Conservation (phyloP, 2,888 invertebrate genomes). For the Dasypolia templi region DNA sequence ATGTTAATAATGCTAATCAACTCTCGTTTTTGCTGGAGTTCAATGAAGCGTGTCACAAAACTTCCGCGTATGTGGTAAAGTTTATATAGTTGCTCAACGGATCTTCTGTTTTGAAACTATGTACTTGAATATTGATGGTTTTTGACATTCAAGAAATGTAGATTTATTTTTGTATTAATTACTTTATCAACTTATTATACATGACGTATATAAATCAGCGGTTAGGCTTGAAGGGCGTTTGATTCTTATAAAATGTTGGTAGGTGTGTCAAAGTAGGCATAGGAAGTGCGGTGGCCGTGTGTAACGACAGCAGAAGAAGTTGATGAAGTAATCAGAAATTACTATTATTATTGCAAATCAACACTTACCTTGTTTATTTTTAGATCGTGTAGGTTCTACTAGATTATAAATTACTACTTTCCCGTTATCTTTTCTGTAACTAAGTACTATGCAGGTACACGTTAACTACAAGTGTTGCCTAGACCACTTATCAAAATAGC, state of each 20-base stretch:
- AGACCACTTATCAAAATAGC: neutral
- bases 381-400: neutral
- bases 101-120: constrained; percentile 18
- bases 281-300: neutral
- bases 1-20: neutral
- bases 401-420: neutral
- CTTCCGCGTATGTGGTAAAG: constrained; percentile 31
- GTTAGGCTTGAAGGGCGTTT: neutral
- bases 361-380: neutral
- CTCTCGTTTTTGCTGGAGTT: constrained; percentile 19
- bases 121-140: neutral
- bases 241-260: neutral
- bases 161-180: constrained; percentile 12
- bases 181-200: neutral
- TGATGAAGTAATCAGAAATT: neutral
- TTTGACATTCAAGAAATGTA: constrained; percentile 7
- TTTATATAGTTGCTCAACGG: constrained; percentile 10
- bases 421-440: neutral
- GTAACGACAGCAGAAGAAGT: neutral
- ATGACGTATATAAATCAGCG: constrained; percentile 2
- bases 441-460: neutral
- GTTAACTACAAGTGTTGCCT: neutral
- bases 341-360: neutral
- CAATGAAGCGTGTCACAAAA: constrained; percentile 9
- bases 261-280: neutral